Evolutionary conservation across 1,140 invertebrate species (phyloP).

Genomic region (Lasioglossum baleicum): DNA sequence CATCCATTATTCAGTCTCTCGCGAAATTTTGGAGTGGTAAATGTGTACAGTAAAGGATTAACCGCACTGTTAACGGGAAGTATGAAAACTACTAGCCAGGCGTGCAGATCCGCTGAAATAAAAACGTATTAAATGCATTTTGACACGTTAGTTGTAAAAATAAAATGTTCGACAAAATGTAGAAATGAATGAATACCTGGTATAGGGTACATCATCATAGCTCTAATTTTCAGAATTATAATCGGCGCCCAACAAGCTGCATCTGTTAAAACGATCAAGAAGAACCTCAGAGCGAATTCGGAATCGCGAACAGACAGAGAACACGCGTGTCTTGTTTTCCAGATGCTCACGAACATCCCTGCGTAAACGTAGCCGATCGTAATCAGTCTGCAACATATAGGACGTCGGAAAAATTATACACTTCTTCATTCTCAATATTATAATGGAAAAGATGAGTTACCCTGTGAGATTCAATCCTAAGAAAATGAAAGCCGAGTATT

Average conservation of each 20-base stretch:
- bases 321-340: conserved; percentile 82
- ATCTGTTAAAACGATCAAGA: conserved; percentile 88
- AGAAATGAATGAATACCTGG: conserved; percentile 57
- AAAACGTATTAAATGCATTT: too few relatives aligned
- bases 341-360: conserved; percentile 84
- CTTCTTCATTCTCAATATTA: not conserved
- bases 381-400: conserved; percentile 79
- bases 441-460: conserved; percentile 66
- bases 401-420: conserved; percentile 19
- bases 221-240: conserved; percentile 85
- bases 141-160: too few relatives aligned
- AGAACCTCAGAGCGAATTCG: conserved; percentile 87
- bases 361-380: conserved; percentile 84
- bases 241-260: conserved; percentile 89
- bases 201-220: conserved; percentile 79
- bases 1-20: conserved; percentile 76
- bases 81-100: conserved; percentile 89
- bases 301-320: conserved; percentile 83
- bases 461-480: conserved; percentile 84
- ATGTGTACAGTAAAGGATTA: conserved; percentile 90
- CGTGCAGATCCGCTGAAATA: conserved; percentile 83
- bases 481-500: conserved; percentile 88
- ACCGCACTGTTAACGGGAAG: conserved; percentile 89
- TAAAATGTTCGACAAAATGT: too few relatives aligned
- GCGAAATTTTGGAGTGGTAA: conserved; percentile 86